Conservation (phyloP, 2,797 vertebrate species). For the Peromyscus eremicus region DNA sequence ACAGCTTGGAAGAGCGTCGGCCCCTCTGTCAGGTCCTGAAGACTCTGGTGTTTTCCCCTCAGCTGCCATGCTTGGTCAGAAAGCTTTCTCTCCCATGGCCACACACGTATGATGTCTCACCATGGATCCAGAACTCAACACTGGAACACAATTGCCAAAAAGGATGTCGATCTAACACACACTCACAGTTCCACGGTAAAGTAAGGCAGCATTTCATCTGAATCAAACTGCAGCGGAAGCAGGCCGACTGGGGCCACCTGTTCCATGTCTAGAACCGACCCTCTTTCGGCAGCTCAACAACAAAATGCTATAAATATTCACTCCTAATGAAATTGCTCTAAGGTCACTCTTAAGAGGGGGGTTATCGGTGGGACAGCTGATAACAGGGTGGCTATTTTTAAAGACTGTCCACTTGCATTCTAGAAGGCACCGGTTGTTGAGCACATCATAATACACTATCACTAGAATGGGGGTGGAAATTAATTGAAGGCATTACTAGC, state of each 20-base stretch:
- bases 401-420: slow-evolving; percentile 44
- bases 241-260: slow-evolving; percentile 76
- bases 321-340: slow-evolving; percentile 78
- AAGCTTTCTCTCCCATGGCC: slow-evolving; percentile 10
- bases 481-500: slow-evolving; percentile 60
- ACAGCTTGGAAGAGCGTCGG: background rate
- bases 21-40: background rate
- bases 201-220: slow-evolving; percentile 73
- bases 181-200: slow-evolving; percentile 41
- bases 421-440: slow-evolving; percentile 61
- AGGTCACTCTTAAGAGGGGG: slow-evolving; percentile 79
- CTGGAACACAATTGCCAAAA: slow-evolving; percentile 54
- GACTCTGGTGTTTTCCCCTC: background rate
- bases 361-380: slow-evolving; percentile 80
- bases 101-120: too few relatives aligned
- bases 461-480: background rate
- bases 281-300: slow-evolving; percentile 80
- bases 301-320: slow-evolving; percentile 77
- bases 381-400: slow-evolving; percentile 71
- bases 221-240: slow-evolving; percentile 31
- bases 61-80: slow-evolving; percentile 37
- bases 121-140: slow-evolving; percentile 19
- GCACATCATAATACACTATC: background rate
- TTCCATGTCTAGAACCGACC: slow-evolving; percentile 54
- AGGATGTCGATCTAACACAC: slow-evolving; percentile 42